Base-by-base conservation (phyloP, 2,888 invertebrate genomes). In the Holacanthella duospinosa region DNA sequence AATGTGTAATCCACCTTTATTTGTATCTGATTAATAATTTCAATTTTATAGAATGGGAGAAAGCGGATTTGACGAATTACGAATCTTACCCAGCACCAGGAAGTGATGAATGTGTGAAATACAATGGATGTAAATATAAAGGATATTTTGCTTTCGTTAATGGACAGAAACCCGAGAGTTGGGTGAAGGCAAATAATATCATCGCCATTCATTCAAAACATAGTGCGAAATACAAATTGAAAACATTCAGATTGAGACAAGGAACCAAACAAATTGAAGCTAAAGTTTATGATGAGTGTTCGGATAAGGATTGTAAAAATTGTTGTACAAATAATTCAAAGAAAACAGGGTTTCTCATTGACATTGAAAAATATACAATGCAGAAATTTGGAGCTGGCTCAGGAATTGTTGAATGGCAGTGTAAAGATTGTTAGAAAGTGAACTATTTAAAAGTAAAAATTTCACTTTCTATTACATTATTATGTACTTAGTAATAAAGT, bases 1-100 rank as follows among this genome's bases (percentile, higher is more conserved):
- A n/a, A n/a, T n/a, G n/a, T n/a, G n/a, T n/a, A n/a, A n/a, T n/a
- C n/a, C n/a, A n/a, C n/a, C n/a, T n/a, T n/a, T n/a, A n/a, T n/a
- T n/a, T n/a, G n/a, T n/a, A n/a, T n/a, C n/a, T n/a, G n/a, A n/a
- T n/a, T n/a, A n/a, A n/a, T n/a, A n/a, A n/a, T n/a, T n/a, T n/a
- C n/a, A n/a, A n/a, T n/a, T n/a, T n/a, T n/a, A n/a, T 48, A 48
- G 48, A 9, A 61, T 64, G 64, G 64, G 48, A 43, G 43, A 64
- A 62, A 21, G 65, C 65, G 19, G 65, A 65, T 16, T 24, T 65
- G 43, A 65, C 65, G 1, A 56, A 28, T n/a, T 65, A 48, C 54
- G 43, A 48, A 21, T 65, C 65, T 1, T 65, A 65, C 55, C 65
- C 63, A 1, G 27, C 12, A 6, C 24, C 54, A 16, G 29, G 58